Conservation (phyloP, 2,797 vertebrate species). For the Acrossocheilus wenchowensis region DNA sequence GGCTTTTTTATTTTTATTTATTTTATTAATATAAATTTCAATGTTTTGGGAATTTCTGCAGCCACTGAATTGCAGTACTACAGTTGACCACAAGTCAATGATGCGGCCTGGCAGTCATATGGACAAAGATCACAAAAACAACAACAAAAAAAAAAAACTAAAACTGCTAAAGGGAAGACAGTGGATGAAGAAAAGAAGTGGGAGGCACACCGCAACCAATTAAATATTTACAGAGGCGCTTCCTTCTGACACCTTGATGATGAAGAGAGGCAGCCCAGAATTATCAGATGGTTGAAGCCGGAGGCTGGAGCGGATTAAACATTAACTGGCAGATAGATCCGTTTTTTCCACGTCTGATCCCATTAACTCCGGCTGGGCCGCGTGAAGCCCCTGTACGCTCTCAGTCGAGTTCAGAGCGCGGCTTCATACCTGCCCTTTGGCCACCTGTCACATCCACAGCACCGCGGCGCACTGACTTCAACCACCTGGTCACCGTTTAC, state of each 20-base stretch:
- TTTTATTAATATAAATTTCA: background rate
- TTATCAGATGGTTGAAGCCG: slow-evolving; percentile 73
- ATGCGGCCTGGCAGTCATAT: background rate
- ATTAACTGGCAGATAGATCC: slow-evolving; percentile 75
- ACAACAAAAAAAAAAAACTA: background rate
- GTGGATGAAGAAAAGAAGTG: slow-evolving; percentile 48
- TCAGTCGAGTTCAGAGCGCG: background rate
- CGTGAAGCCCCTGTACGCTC: slow-evolving; percentile 58
- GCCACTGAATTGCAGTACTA: background rate
- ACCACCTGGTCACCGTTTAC: slow-evolving; percentile 69
- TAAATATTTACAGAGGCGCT: slow-evolving; percentile 83
- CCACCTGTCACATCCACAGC: slow-evolving; percentile 37
- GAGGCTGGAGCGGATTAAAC: slow-evolving; percentile 72
- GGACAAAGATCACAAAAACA: background rate
- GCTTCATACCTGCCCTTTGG: slow-evolving; percentile 28
- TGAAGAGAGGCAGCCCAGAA: slow-evolving; percentile 74
- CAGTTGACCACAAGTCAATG: background rate
- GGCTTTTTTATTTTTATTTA: background rate
- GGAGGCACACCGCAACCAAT: slow-evolving; percentile 77
- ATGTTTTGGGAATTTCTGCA: background rate
- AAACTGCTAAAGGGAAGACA: background rate
- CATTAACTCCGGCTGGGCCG: slow-evolving; percentile 74
- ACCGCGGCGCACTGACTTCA: slow-evolving; percentile 37
- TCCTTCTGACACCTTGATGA: slow-evolving; percentile 76
- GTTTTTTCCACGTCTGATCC: slow-evolving; percentile 73